Evolutionary conservation across 92 coral and sea anemone genomes (phyloP).

Genomic region (Phenganax stokvisi): DNA sequence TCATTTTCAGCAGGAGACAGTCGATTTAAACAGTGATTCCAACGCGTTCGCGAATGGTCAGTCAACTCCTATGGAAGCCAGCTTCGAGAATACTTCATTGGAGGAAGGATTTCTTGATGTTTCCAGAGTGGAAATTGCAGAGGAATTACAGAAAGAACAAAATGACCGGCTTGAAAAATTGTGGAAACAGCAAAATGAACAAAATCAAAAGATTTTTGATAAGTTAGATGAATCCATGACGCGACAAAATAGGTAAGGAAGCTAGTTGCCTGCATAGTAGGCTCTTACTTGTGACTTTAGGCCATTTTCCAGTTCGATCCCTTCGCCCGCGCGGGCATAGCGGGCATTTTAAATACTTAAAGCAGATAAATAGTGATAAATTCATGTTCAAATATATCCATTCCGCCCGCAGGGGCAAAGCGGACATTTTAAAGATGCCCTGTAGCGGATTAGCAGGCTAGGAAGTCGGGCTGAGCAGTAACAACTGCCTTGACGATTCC

Average conservation of each 20-base stretch:
- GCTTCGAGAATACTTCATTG: not conserved
- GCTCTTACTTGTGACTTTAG: not conserved
- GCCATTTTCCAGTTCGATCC: no score
- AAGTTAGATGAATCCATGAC: slow-evolving; percentile 29
- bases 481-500: no score
- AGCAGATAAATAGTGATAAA: no score
- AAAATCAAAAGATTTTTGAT: slow-evolving; percentile 31
- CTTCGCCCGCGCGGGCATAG: no score
- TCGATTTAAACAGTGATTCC: not conserved
- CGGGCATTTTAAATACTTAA: no score
- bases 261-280: not conserved
- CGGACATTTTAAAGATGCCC: no score
- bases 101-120: slow-evolving; percentile 1
- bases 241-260: slow-evolving; percentile 25
- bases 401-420: no score
- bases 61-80: slow-evolving; percentile 30
- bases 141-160: slow-evolving; percentile 28
- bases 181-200: slow-evolving; percentile 35
- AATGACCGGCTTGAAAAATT: slow-evolving; percentile 26
- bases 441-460: no score
- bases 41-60: slow-evolving; percentile 11
- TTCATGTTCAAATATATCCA: no score
- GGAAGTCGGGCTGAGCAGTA: no score
- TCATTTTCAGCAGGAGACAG: not conserved
- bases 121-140: slow-evolving; percentile 29